Percentiles rank a stretch among this genome's conserved stretches.
phyloP scores from a whole-genome alignment of 2,113 vertebrate species.

The Xenopus borealis region DNA sequence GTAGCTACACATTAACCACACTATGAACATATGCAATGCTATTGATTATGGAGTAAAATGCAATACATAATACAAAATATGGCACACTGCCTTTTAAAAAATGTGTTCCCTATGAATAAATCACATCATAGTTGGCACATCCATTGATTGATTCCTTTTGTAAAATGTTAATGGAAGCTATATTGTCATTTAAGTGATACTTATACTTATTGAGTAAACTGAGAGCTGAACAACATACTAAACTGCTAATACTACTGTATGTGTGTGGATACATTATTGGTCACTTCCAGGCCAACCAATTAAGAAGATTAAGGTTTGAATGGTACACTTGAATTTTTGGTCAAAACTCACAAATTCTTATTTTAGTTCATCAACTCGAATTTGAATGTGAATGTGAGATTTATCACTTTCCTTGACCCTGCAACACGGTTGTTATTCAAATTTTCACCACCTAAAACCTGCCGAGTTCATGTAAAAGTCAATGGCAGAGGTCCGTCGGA shows the following conservation, averaged over 20 bases:
- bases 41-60: not conserved
- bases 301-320: not conserved
- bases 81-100: not conserved
- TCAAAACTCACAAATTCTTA: too few relatives aligned
- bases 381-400: too few relatives aligned
- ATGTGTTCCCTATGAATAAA: constrained; percentile 21
- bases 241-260: not conserved
- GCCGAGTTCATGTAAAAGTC: too few relatives aligned
- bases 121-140: not conserved
- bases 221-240: not conserved
- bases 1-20: not conserved
- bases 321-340: too few relatives aligned
- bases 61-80: not conserved
- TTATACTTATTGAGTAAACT: constrained; percentile 10
- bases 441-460: too few relatives aligned
- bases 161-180: constrained; percentile 19
- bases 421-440: too few relatives aligned
- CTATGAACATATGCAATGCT: not conserved
- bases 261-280: not conserved
- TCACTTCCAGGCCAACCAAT: not conserved
- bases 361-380: too few relatives aligned
- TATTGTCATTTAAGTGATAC: constrained; percentile 26
- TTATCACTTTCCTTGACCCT: too few relatives aligned
- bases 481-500: too few relatives aligned
- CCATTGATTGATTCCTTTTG: constrained; percentile 11